A percentile compares a stretch with the other conserved stretches of the same genome.
These are phyloP conservation scores for Protodeltote pygarga DNA, from an alignment of 2,888 invertebrate species.

Conservation along the genomic window DNA sequence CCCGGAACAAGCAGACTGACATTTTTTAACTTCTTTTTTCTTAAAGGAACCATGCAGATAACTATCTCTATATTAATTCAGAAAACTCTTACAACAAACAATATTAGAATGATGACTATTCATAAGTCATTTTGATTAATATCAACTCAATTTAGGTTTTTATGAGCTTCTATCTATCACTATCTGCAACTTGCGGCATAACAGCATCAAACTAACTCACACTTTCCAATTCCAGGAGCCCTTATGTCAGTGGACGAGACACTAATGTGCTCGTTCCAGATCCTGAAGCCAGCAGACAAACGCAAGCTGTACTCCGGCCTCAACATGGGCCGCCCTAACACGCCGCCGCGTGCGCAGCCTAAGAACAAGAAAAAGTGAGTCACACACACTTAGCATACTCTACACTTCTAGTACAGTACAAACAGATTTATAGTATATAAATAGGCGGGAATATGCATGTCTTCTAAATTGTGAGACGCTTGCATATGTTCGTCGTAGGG, in stretches of 20 bases:
- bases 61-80: too few relatives aligned
- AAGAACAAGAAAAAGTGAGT: slow-evolving; percentile 98
- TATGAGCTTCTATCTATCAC: background rate
- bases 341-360: slow-evolving; percentile 97
- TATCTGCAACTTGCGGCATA: background rate
- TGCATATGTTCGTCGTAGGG: too few relatives aligned
- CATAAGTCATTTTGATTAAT: too few relatives aligned
- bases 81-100: too few relatives aligned
- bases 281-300: slow-evolving; percentile 99
- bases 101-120: too few relatives aligned
- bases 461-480: too few relatives aligned
- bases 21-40: background rate
- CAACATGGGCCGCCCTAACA: slow-evolving; percentile 98
- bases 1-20: too few relatives aligned
- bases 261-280: slow-evolving; percentile 99
- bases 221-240: slow-evolving; percentile 86
- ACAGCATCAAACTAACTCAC: background rate
- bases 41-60: too few relatives aligned
- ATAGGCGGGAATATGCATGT: background rate
- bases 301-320: slow-evolving; percentile 98
- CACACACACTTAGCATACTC: slow-evolving; percentile 23
- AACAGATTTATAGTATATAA: slow-evolving; percentile 15
- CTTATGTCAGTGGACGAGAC: slow-evolving; percentile 99
- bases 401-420: slow-evolving; percentile 8
- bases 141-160: too few relatives aligned